Evolutionary conservation across 53 echinoderm and acorn worm species (phyloP).

Genomic region (Crossaster papposus): DNA sequence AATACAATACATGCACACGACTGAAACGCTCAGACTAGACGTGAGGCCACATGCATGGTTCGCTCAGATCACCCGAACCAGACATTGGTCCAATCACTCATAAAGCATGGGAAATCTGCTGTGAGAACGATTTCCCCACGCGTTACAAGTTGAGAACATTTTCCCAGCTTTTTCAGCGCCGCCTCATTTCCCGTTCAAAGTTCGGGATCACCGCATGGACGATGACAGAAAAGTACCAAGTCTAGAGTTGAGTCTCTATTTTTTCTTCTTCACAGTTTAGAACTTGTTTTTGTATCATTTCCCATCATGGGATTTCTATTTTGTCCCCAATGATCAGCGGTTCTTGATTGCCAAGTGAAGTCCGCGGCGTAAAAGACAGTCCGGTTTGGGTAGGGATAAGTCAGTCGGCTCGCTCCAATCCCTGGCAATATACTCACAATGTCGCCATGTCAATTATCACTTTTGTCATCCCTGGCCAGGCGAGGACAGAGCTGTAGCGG

Average conservation of each 20-base stretch:
- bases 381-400: conserved; percentile 16
- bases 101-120: background rate
- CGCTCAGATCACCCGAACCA: background rate
- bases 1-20: background rate
- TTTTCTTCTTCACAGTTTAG: background rate
- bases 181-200: conserved; percentile 35
- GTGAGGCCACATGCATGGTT: background rate
- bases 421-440: conserved; percentile 53
- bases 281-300: conserved; percentile 9
- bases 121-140: background rate
- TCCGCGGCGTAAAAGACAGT: conserved; percentile 3
- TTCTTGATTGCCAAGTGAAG: conserved; percentile 31
- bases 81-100: background rate
- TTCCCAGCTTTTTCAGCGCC: background rate
- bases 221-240: conserved; percentile 19
- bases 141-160: background rate
- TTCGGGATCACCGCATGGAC: conserved; percentile 24
- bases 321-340: conserved; percentile 1
- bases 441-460: conserved; percentile 66
- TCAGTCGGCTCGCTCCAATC: conserved; percentile 37
- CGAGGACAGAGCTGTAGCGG: conserved; percentile 56
- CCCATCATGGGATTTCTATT: conserved; percentile 2
- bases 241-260: background rate
- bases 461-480: conserved; percentile 53
- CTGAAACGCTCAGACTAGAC: background rate